Conservation (phyloP, 2,797 vertebrate species). For the Hoplostethus mediterraneus region DNA sequence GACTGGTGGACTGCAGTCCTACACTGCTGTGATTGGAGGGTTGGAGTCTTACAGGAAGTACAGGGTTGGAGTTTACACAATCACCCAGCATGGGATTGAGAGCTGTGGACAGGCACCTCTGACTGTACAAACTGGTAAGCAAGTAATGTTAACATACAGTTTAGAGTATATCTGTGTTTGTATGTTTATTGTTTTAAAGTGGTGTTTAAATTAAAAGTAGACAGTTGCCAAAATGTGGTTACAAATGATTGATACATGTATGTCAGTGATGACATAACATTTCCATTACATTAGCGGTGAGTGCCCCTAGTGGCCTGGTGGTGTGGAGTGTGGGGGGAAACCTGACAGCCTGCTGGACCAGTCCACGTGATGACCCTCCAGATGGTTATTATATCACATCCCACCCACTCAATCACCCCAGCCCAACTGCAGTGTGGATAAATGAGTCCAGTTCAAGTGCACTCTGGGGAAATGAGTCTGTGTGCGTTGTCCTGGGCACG, state of each 20-base stretch:
- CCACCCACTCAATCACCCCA: conserved; percentile 45
- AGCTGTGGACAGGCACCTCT: conserved; percentile 81
- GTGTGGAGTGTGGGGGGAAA: conserved; percentile 74
- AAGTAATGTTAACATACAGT: neutral
- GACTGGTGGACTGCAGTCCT: conserved; percentile 75
- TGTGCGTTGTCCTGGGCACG: conserved; percentile 78
- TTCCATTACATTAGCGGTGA: conserved; percentile 77
- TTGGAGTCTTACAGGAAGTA: conserved; percentile 84
- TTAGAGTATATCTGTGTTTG: neutral
- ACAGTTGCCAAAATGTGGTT: neutral
- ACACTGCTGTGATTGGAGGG: conserved; percentile 71
- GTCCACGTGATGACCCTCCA: conserved; percentile 60
- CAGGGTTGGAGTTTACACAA: conserved; percentile 83
- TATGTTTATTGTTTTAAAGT: neutral
- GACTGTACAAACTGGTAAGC: conserved; percentile 86
- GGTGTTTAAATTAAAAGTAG: neutral
- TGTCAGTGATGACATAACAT: too few species aligned
- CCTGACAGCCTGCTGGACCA: conserved; percentile 85
- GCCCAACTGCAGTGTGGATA: conserved; percentile 68
- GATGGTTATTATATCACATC: conserved; percentile 82
- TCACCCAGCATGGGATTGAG: conserved; percentile 82
- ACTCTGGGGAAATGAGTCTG: conserved; percentile 74
- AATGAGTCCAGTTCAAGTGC: conserved; percentile 55
- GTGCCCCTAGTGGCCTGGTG: conserved; percentile 78
- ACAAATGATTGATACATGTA: neutral